phyloP scores from a whole-genome alignment of 2,113 vertebrate species.

The Psittacus erithacus region DNA sequence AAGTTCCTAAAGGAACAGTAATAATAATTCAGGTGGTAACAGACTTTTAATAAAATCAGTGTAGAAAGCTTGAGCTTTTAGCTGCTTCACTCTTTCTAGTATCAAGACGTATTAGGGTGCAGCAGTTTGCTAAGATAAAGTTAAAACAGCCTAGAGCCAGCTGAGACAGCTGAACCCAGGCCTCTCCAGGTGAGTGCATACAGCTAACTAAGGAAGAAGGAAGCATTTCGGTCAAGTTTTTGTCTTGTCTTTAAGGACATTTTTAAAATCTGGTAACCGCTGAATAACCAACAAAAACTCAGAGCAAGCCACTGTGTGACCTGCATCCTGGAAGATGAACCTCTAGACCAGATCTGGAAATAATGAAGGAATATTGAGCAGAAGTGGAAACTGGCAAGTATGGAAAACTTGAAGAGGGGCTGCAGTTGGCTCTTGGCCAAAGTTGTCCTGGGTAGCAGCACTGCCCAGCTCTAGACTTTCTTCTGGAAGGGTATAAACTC shows the following conservation, averaged over 20 bases:
- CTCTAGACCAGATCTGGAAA: neutral
- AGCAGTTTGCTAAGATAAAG: neutral
- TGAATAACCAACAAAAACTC: neutral
- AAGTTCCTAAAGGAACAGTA: conserved; percentile 31
- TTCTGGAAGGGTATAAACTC: neutral
- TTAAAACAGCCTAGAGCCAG: neutral
- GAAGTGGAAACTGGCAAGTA: neutral
- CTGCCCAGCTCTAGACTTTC: neutral
- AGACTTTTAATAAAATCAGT: conserved; percentile 18
- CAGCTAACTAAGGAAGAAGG: neutral
- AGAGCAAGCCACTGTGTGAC: neutral
- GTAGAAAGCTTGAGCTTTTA: neutral
- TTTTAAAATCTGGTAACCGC: neutral
- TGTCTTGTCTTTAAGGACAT: neutral
- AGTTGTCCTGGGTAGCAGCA: neutral
- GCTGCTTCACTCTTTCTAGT: neutral
- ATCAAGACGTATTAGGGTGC: neutral
- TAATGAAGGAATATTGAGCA: neutral
- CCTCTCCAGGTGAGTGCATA: neutral
- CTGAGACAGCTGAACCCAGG: neutral
- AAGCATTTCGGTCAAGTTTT: neutral
- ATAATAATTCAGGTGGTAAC: conserved; percentile 42
- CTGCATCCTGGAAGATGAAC: neutral
- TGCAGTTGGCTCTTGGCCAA: neutral
- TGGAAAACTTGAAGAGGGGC: neutral